Percentiles rank a stretch among this genome's conserved stretches.
These are phyloP conservation scores for Xenus cinereus DNA, from an alignment of 2,113 vertebrate species.

Conservation along the genomic window DNA sequence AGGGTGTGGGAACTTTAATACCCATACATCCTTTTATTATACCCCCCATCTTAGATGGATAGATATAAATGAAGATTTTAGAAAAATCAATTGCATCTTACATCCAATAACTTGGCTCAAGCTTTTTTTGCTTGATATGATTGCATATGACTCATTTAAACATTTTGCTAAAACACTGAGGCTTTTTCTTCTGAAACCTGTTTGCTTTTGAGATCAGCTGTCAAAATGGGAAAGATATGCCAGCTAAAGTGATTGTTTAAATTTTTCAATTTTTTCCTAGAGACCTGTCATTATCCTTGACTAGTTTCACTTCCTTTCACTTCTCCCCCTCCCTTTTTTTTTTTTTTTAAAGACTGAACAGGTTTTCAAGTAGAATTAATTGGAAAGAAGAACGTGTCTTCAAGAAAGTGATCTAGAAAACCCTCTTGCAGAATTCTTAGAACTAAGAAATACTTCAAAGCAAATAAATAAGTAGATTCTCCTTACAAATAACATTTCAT, in stretches of 20 bases:
- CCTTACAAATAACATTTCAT: neutral
- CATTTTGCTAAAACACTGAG: neutral
- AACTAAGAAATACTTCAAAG: neutral
- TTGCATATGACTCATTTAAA: neutral
- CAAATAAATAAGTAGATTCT: neutral
- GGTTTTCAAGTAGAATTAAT: neutral
- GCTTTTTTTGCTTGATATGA: neutral
- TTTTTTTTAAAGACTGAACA: neutral
- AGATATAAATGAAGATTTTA: neutral
- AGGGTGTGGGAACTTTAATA: neutral
- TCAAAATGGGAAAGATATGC: neutral
- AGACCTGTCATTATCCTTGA: neutral
- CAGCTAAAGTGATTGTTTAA: neutral
- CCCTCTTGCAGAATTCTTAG: neutral
- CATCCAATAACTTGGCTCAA: neutral
- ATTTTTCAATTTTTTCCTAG: neutral
- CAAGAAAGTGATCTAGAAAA: neutral
- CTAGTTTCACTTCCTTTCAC: neutral
- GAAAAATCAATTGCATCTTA: neutral
- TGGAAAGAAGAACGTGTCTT: neutral
- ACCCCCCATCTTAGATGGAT: neutral
- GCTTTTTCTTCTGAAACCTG: neutral
- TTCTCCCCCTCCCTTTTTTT: too few species aligned
- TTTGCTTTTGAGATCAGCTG: neutral
- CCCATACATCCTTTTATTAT: neutral